These are phyloP conservation scores for Neoscelio sp. DNA, from an alignment of 2,888 invertebrate genomes.

Conservation along the genomic window DNA sequence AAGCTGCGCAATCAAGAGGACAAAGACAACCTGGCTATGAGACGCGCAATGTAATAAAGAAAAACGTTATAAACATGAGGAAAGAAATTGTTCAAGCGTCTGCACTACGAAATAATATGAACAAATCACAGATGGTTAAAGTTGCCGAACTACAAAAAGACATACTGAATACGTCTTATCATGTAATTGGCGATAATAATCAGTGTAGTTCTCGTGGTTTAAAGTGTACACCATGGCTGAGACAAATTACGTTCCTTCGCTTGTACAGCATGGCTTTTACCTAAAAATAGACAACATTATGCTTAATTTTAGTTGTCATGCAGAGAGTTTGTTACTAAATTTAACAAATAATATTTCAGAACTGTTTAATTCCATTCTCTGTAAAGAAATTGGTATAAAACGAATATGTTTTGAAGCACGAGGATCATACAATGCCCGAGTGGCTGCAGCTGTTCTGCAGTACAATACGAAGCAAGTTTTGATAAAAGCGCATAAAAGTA, in stretches of 20 bases:
- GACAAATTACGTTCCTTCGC: too few species aligned
- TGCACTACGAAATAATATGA: background rate
- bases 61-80: slow-evolving; percentile 2
- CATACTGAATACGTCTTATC: too few species aligned
- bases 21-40: background rate
- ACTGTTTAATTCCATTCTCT: slow-evolving; percentile 47
- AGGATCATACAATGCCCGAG: slow-evolving; percentile 31
- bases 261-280: too few species aligned
- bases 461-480: slow-evolving; percentile 14
- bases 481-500: slow-evolving; percentile 1
- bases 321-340: slow-evolving; percentile 23
- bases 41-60: background rate
- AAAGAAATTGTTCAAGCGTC: slow-evolving; percentile 1
- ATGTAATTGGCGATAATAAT: too few species aligned
- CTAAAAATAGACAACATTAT: background rate
- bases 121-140: background rate
- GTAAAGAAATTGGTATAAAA: slow-evolving; percentile 50
- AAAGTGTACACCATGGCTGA: too few species aligned
- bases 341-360: slow-evolving; percentile 29
- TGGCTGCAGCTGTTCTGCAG: slow-evolving; percentile 29
- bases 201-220: too few species aligned
- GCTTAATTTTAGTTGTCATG: slow-evolving; percentile 1
- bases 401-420: slow-evolving; percentile 33
- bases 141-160: too few species aligned
- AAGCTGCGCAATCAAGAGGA: background rate